Percentiles rank a stretch among this genome's conserved stretches.
These are phyloP conservation scores for Phengaris alcon DNA, from an alignment of 2,888 invertebrate species.

Conservation along the genomic window DNA sequence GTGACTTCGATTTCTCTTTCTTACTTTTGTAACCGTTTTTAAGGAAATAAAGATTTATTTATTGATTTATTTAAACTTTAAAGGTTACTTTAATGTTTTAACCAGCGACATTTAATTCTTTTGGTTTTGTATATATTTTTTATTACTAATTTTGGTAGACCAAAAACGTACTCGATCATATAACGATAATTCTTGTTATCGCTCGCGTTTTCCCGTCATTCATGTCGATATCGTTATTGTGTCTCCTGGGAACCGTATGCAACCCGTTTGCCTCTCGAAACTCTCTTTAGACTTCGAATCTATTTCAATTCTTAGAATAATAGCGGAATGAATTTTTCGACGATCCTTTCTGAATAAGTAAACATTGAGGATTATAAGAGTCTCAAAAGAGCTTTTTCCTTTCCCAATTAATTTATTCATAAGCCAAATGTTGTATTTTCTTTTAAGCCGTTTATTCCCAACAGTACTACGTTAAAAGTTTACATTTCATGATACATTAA, in stretches of 20 bases:
- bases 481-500: neutral
- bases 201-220: conserved; percentile 9
- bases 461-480: no score
- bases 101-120: no score
- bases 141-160: neutral
- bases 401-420: conserved; percentile 16
- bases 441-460: neutral
- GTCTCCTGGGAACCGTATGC: neutral
- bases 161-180: neutral
- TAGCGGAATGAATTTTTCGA: conserved; percentile 17
- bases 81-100: no score
- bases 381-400: neutral
- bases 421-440: neutral
- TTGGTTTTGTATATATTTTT: neutral
- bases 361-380: conserved; percentile 1
- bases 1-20: no score
- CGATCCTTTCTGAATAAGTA: conserved; percentile 25
- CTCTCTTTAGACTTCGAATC: conserved; percentile 11
- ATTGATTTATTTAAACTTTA: no score
- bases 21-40: no score
- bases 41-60: no score
- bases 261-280: conserved; percentile 6
- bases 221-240: conserved; percentile 8
- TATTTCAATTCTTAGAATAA: conserved; percentile 16
- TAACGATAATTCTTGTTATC: neutral